Conservation (phyloP, 1,140 invertebrate genomes). For the Thrips palmi region DNA sequence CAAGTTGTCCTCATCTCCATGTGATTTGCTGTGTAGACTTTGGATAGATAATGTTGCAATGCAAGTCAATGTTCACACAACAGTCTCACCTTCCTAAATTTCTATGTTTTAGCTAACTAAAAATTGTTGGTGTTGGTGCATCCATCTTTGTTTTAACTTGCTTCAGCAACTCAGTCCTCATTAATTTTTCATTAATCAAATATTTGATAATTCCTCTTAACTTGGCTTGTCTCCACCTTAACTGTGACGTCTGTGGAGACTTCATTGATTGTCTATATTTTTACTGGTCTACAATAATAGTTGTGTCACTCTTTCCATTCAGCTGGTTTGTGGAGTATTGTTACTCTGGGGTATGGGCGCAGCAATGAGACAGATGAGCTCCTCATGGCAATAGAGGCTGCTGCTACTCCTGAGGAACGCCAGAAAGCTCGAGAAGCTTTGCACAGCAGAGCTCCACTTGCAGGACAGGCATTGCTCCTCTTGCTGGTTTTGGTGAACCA, state of each 20-base stretch:
- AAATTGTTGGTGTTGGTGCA: slow-evolving; percentile 2
- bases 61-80: too few relatives aligned
- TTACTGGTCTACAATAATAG: neutral
- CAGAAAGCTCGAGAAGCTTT: too few relatives aligned
- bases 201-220: slow-evolving; percentile 6
- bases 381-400: too few relatives aligned
- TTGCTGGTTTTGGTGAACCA: slow-evolving; percentile 82
- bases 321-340: slow-evolving; percentile 68
- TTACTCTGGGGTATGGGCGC: slow-evolving; percentile 39
- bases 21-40: too few relatives aligned
- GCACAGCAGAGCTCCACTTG: slow-evolving; percentile 36
- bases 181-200: neutral
- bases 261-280: neutral
- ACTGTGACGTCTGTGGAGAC: neutral
- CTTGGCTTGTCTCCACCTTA: neutral
- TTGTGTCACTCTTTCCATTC: slow-evolving; percentile 17
- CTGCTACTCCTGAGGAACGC: too few relatives aligned
- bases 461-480: slow-evolving; percentile 74
- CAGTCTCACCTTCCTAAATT: too few relatives aligned
- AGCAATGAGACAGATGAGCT: slow-evolving; percentile 26
- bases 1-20: too few relatives aligned
- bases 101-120: too few relatives aligned
- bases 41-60: too few relatives aligned
- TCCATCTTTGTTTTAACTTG: slow-evolving; percentile 3
- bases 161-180: neutral